Base-by-base conservation (phyloP, 2,797 vertebrate species). In the Scolopax rusticola region DNA sequence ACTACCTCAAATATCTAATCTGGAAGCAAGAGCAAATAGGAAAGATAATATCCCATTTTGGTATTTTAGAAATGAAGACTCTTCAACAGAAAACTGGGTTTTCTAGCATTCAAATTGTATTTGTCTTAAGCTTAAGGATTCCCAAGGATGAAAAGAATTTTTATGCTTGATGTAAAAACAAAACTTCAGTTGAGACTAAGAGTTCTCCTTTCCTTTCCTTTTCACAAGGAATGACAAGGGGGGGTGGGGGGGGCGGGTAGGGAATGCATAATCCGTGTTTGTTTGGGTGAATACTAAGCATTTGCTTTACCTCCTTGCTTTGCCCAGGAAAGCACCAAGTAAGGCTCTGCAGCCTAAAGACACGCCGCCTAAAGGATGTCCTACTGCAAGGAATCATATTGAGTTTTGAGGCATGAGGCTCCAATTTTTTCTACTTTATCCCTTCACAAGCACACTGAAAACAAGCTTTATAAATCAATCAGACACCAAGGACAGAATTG, bases 1-100 rank as follows among this genome's bases (percentile, higher is more conserved):
- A 82, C 67, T 91, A 14, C 17, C 32, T 94, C 85, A 91, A 86
- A 88, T 20, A 88, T 21, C 65, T 90, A 69, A 78, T 95, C 86
- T 73, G n/a, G 77, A 94, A 91, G 79, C 23, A 90, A 88, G 54
- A 94, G 30, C 77, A 95, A 95, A 67, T 76, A 90, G 73, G 36
- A 90, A 76, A 93, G 83, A 54, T 69, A 91, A 86, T 79, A 87
- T 48, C 70, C 76, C 54, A 69, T 71, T 86, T 36, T 38, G 59
- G 41, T 83, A 79, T 90, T 93, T 92, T 79, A 73, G 59, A 94
- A 93, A 87, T 59, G 20, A 95, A 88, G 50, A 87, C 14, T 33
- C 70, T 90, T 94, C 47, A 90, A 47, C 79, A 86, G 70, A 86
- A 88, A 91, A 76, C 33, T 86, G 17, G 9, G 6, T 4, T 80